Evolutionary conservation across 1,140 invertebrate species (phyloP).

Genomic region (Muscidifurax raptorellus): DNA sequence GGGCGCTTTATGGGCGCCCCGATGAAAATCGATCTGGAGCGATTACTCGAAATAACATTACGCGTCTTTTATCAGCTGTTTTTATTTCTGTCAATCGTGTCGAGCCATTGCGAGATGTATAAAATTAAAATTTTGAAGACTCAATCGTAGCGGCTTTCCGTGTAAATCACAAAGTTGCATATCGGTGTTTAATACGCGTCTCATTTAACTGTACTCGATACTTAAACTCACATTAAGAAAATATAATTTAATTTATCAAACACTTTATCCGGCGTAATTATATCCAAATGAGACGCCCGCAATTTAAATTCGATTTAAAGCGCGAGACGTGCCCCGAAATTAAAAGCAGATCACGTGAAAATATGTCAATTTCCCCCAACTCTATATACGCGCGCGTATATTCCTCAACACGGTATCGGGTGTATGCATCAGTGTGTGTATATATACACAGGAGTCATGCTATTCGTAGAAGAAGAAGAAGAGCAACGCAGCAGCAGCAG

Average conservation of each 20-base stretch:
- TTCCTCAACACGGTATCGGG: slow-evolving; percentile 2
- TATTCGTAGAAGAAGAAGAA: neutral
- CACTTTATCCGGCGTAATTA: neutral
- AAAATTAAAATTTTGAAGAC: slow-evolving; percentile 1
- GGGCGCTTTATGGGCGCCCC: neutral
- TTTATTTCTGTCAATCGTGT: neutral
- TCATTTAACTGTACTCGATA: neutral
- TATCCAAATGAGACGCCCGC: neutral
- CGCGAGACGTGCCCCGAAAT: too few relatives aligned
- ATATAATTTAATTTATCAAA: neutral
- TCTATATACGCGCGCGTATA: neutral
- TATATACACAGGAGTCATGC: slow-evolving; percentile 30
- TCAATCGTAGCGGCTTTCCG: neutral
- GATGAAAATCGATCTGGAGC: slow-evolving; percentile 6
- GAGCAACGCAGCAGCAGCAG: neutral
- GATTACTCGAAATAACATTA: slow-evolving; percentile 7
- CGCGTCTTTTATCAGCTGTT: neutral
- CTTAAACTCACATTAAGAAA: neutral
- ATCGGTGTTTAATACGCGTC: too few relatives aligned
- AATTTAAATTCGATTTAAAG: neutral
- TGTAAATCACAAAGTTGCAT: neutral
- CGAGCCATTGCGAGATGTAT: neutral
- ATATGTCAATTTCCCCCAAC: too few relatives aligned
- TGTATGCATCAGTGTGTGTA: too few relatives aligned
- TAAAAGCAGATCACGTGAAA: too few relatives aligned